Conservation (phyloP, 2,888 invertebrate species). For the Limnephilus auricula region DNA sequence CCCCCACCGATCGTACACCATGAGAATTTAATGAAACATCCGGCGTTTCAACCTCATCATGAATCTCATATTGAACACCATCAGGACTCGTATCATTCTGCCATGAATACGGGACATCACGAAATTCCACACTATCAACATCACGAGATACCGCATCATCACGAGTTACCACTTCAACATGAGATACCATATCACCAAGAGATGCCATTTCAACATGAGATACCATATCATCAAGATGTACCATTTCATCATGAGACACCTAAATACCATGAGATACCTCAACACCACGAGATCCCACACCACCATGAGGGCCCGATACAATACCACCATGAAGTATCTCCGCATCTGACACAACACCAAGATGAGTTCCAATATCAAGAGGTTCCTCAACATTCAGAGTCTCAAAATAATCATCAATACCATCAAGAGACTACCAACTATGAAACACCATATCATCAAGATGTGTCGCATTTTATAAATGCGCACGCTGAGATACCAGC, state of each 20-base stretch:
- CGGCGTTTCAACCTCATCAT: neutral
- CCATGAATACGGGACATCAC: slow-evolving; percentile 7
- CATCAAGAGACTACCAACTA: neutral
- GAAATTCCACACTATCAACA: neutral
- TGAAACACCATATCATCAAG: neutral
- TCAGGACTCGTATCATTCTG: neutral
- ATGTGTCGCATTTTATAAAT: neutral
- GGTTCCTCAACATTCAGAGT: neutral
- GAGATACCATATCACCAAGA: no score
- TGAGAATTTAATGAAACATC: slow-evolving; percentile 38
- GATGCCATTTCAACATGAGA: neutral
- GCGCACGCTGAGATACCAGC: neutral
- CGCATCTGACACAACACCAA: neutral
- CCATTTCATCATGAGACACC: neutral
- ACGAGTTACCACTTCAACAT: neutral
- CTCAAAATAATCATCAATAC: neutral
- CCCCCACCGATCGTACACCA: slow-evolving; percentile 60
- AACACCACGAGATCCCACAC: neutral
- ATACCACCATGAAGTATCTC: neutral
- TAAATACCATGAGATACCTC: neutral
- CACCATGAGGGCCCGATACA: neutral
- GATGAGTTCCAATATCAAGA: neutral
- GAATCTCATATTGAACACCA: neutral
- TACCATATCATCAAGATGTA: neutral
- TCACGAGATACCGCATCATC: neutral